A percentile compares a stretch with the other conserved stretches of the same genome.
Conservation (phyloP, 2,797 vertebrate species). For the Acipenser oxyrinchus region DNA sequence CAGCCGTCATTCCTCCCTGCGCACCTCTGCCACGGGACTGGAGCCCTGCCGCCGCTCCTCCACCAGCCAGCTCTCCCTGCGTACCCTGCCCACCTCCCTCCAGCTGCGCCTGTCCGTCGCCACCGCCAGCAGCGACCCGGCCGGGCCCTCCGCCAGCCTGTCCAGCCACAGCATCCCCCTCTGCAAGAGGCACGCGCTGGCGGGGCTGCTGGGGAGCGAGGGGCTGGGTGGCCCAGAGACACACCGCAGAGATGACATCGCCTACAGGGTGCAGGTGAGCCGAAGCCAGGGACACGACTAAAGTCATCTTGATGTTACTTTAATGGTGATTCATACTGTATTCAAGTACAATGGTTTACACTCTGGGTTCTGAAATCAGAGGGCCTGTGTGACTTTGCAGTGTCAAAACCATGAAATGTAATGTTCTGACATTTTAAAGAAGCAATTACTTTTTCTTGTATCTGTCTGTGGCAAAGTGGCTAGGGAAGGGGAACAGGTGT, state of each 20-base stretch:
- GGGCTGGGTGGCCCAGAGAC: slow-evolving; percentile 40
- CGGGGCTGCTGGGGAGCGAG: slow-evolving; percentile 84
- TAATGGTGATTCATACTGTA: too few species aligned
- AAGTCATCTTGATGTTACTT: too few species aligned
- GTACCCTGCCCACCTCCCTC: slow-evolving; percentile 85
- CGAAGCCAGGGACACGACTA: background rate
- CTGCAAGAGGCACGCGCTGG: slow-evolving; percentile 86
- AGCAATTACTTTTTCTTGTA: too few species aligned
- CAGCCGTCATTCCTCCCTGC: slow-evolving; percentile 88
- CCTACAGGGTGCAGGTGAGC: slow-evolving; percentile 90
- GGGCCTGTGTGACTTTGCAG: too few species aligned
- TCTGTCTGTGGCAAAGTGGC: too few species aligned
- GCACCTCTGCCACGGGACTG: slow-evolving; percentile 82
- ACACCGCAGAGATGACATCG: slow-evolving; percentile 83
- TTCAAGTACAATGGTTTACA: too few species aligned
- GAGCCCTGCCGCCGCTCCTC: slow-evolving; percentile 92
- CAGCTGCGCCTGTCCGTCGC: slow-evolving; percentile 81
- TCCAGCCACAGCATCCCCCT: slow-evolving; percentile 95
- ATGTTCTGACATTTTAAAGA: too few species aligned
- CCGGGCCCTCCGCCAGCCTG: slow-evolving; percentile 79
- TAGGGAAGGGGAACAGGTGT: too few species aligned
- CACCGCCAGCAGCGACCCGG: slow-evolving; percentile 61
- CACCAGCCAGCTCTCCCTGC: slow-evolving; percentile 91
- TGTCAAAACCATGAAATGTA: too few species aligned
- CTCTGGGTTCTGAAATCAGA: too few species aligned